These are phyloP conservation scores for Caenorhabditis sp. DNA, from an alignment of 2,888 invertebrate species.

Conservation along the genomic window DNA sequence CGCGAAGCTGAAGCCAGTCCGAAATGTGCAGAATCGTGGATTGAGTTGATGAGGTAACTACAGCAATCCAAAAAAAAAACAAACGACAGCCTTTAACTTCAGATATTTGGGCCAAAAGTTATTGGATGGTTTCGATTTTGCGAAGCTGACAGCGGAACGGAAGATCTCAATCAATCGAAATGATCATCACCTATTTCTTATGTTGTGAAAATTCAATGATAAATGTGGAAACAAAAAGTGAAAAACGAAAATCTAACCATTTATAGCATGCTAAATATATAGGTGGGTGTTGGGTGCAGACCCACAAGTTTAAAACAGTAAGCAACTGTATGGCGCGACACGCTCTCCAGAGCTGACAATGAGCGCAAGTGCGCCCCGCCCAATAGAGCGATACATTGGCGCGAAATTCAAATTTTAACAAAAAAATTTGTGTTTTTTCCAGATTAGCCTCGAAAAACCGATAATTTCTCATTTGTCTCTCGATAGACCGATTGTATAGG, in stretches of 20 bases:
- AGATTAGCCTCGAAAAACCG: no score
- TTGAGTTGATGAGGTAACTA: constrained; percentile 62
- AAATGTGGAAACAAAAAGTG: not conserved
- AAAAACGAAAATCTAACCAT: constrained; percentile 40
- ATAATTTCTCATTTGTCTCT: no score
- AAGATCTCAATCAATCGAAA: constrained; percentile 67
- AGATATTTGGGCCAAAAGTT: constrained; percentile 69
- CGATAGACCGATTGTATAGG: no score
- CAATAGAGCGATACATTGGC: no score
- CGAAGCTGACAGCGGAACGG: constrained; percentile 61
- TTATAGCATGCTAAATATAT: constrained; percentile 54
- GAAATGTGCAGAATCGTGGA: constrained; percentile 69
- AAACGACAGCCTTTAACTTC: constrained; percentile 4
- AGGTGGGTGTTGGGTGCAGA: constrained; percentile 28
- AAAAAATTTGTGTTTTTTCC: no score
- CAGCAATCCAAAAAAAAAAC: not conserved
- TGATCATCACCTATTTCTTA: constrained; percentile 65
- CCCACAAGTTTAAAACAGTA: no score
- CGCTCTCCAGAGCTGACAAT: no score
- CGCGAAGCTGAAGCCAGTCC: constrained; percentile 62
- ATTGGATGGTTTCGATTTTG: constrained; percentile 69
- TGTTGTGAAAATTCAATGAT: constrained; percentile 40
- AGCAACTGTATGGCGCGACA: no score
- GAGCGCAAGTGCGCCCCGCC: no score
- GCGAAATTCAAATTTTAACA: no score